phyloP scores from a whole-genome alignment of 2,113 vertebrate species.

The Podilymbus podiceps region DNA sequence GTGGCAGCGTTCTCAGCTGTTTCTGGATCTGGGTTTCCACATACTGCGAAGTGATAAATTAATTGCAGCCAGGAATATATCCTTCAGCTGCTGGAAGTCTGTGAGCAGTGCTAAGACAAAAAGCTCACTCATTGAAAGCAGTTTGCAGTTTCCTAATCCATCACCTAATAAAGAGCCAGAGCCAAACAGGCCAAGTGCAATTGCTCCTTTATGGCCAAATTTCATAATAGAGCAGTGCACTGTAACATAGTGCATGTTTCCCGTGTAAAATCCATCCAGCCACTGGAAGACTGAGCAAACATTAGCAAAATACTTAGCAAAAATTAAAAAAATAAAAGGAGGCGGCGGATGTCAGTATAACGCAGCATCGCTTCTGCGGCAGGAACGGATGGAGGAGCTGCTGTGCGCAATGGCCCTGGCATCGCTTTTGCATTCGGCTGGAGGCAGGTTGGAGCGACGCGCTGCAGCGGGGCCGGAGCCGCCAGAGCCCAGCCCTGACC shows the following conservation, averaged over 20 bases:
- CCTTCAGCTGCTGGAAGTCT: neutral
- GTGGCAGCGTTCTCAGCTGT: fast-evolving
- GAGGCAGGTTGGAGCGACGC: neutral
- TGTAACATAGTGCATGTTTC: fast-evolving
- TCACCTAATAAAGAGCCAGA: neutral
- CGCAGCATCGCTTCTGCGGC: neutral
- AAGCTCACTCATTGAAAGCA: neutral
- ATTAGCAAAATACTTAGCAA: neutral
- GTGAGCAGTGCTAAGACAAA: neutral
- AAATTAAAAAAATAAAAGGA: no score
- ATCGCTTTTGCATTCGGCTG: fast-evolving
- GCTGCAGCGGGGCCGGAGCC: neutral
- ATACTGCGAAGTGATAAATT: neutral
- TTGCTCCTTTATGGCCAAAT: neutral
- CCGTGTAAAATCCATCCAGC: neutral
- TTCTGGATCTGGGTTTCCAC: neutral
- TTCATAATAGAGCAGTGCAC: neutral
- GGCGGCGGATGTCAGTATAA: neutral
- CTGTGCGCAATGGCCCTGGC: fast-evolving
- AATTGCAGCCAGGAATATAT: neutral
- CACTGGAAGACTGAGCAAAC: neutral
- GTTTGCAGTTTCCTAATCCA: neutral
- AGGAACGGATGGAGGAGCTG: neutral
- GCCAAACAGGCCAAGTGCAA: neutral
- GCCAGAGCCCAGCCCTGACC: neutral